These are phyloP conservation scores for Stenotaenia linearis DNA, from an alignment of 2,888 invertebrate genomes.

Conservation along the genomic window DNA sequence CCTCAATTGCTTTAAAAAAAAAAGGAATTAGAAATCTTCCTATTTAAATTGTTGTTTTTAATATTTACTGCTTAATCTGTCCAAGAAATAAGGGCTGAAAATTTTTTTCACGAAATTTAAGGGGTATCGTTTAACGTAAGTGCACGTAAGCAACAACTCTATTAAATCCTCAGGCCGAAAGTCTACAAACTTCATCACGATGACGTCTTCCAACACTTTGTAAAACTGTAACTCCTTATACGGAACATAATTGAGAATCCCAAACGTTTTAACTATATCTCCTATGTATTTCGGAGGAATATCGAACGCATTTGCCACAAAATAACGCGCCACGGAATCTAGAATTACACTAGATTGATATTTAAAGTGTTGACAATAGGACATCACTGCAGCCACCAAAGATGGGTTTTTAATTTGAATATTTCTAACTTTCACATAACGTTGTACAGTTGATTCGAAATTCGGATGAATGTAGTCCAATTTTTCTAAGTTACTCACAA, in stretches of 20 bases:
- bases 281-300: constrained; percentile 56
- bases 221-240: constrained; percentile 54
- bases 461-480: constrained; percentile 55
- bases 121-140: constrained; percentile 60
- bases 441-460: constrained; percentile 57
- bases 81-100: constrained; percentile 58
- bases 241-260: constrained; percentile 57
- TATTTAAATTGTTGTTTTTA: neutral
- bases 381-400: constrained; percentile 58
- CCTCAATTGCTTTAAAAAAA: constrained; percentile 30
- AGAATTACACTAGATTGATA: constrained; percentile 56
- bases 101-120: constrained; percentile 56
- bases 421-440: constrained; percentile 57
- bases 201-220: constrained; percentile 53
- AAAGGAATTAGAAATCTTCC: neutral
- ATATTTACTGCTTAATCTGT: constrained; percentile 52
- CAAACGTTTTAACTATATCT: constrained; percentile 58
- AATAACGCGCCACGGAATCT: constrained; percentile 56
- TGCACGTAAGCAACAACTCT: constrained; percentile 59
- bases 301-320: constrained; percentile 50
- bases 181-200: constrained; percentile 56
- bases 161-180: constrained; percentile 56
- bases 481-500: constrained; percentile 54
- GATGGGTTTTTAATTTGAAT: constrained; percentile 47
- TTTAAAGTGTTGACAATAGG: constrained; percentile 58